Percentiles rank a stretch among this genome's conserved stretches.
Conservation (phyloP, 2,888 invertebrate species). For the Charanyca ferruginea region DNA sequence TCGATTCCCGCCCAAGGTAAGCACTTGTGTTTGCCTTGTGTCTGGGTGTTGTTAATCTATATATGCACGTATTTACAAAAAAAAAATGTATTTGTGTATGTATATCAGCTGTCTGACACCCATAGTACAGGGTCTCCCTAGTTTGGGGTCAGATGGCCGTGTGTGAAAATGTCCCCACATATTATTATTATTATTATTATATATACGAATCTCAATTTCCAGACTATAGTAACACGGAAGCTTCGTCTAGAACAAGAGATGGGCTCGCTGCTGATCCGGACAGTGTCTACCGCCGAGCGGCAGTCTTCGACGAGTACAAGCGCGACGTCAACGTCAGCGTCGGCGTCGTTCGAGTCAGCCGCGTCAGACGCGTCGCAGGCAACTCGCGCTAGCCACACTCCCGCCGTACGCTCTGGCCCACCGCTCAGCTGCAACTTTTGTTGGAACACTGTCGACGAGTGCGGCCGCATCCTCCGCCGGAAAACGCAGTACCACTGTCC, state of each 20-base stretch:
- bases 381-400: conserved; percentile 95
- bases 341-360: conserved; percentile 62
- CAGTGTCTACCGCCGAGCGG: conserved; percentile 74
- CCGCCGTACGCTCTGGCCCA: conserved; percentile 95
- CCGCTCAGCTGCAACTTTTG: conserved; percentile 97
- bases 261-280: conserved; percentile 76
- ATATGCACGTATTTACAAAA: too few species aligned
- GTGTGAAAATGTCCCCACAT: too few species aligned
- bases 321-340: conserved; percentile 55
- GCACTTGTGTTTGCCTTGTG: too few species aligned
- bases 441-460: conserved; percentile 97
- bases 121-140: too few species aligned
- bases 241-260: conserved; percentile 70
- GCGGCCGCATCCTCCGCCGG: conserved; percentile 95
- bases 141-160: too few species aligned
- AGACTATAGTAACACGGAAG: conserved; percentile 61
- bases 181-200: neutral
- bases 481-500: conserved; percentile 98
- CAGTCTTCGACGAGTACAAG: conserved; percentile 67
- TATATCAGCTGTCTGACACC: too few species aligned
- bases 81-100: too few species aligned
- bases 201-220: neutral
- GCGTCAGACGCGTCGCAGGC: conserved; percentile 66
- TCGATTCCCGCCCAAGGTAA: too few species aligned
- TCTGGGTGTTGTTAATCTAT: too few species aligned